Evolutionary conservation across 2,113 vertebrate genomes (phyloP), one percentile per base, ranked within the genome.

Genomic region (Pteronura brasiliensis): DNA sequence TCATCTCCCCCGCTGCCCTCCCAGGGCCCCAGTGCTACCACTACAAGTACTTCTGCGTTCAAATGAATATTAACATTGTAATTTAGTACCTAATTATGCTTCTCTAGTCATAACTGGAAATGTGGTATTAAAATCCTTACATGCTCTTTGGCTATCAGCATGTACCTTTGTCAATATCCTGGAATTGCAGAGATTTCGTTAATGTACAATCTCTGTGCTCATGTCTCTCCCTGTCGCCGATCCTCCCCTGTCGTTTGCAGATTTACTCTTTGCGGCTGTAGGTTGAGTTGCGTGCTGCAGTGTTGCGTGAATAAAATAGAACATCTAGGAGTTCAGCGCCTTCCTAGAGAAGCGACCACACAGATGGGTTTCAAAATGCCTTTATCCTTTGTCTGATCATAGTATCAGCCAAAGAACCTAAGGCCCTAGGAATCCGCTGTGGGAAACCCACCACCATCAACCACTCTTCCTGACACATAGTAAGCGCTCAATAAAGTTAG

Each of bases 51-150:
- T 98, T 99, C 98, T 98, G 99, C 99, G 98, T 99, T 98, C 98
- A 98, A 98, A 98, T 98, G 98, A 99, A 99, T 99, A 99, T 99
- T 99, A 99, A 98, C 98, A 98, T 96, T 99, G 97, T 98, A 99
- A 99, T 99, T 99, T 99, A 99, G 98, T 98, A 99, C 98, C 98
- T 99, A 99, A 99, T 99, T 99, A 99, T 97, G 98, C 98, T 98
- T 98, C 97, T 98, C 98, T 98, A 98, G 98, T 98, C 99, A 98
- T 99, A 99, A 99, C 98, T 96, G 98, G 97, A 98, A 99, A 98
- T 96, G 97, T 85, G 98, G 90, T 97, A 97, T 98, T 98, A 98
- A 98, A 98, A 98, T 97, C 96, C 88, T 97, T 44, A 20, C 89
- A 59, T 96, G 98, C 92, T 97, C 91, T 96, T 98, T 94, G 97